Conservation (phyloP, 92 coral and sea anemone genomes). For the Desmophyllum pertusum region DNA sequence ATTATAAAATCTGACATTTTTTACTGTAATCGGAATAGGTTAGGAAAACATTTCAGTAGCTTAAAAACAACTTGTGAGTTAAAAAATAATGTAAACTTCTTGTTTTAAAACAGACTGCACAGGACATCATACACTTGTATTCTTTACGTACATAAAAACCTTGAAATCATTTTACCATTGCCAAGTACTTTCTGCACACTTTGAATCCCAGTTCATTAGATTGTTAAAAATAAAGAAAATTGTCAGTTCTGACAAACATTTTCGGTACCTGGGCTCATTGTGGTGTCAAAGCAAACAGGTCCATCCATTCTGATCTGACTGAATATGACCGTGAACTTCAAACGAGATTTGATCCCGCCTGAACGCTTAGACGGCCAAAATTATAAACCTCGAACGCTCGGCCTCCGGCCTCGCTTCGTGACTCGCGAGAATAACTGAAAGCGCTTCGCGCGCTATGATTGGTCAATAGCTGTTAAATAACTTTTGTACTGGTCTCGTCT, state of each 20-base stretch:
- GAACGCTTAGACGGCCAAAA: too few relatives aligned
- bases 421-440: too few relatives aligned
- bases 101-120: not conserved
- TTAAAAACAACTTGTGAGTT: not conserved
- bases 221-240: constrained; percentile 1
- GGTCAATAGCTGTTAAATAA: too few relatives aligned
- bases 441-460: too few relatives aligned
- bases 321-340: too few relatives aligned
- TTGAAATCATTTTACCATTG: not conserved
- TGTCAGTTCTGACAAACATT: not conserved
- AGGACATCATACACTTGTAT: not conserved
- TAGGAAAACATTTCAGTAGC: not conserved
- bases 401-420: too few relatives aligned
- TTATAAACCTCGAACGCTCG: too few relatives aligned
- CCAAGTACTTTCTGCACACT: not conserved
- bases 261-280: not conserved
- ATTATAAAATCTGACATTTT: constrained; percentile 48
- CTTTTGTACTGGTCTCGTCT: too few relatives aligned
- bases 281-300: not conserved
- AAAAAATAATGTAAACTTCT: not conserved
- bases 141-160: not conserved
- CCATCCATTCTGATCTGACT: too few relatives aligned
- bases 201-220: not conserved
- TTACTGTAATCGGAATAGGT: not conserved
- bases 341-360: too few relatives aligned